Evolutionary conservation across 2,797 vertebrate genomes (phyloP).

Genomic region (Tokudaia muenninki): DNA sequence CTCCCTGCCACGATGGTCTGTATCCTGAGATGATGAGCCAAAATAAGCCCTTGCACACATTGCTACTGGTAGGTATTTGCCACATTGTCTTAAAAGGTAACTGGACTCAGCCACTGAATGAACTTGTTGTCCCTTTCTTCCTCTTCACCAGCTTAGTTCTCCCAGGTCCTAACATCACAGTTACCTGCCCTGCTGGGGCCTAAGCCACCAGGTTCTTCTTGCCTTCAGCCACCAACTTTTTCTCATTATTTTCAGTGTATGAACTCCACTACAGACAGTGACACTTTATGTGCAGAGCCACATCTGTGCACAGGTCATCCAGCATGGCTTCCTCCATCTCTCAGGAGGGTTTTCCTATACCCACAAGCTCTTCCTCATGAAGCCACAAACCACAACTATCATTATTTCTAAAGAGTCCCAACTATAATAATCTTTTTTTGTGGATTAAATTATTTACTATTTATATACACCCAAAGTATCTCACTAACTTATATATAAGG

Average conservation of each 20-base stretch:
- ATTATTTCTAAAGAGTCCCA: neutral
- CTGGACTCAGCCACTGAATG: neutral
- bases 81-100: neutral
- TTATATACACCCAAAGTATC: neutral
- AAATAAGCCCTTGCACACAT: neutral
- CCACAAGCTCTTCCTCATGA: neutral
- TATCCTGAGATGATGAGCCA: neutral
- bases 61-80: neutral
- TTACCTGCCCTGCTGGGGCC: neutral
- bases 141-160: neutral
- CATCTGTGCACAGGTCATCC: neutral
- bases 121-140: neutral
- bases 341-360: neutral
- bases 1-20: neutral
- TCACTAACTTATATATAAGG: neutral
- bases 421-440: neutral
- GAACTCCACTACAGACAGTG: neutral
- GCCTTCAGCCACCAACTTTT: neutral
- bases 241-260: neutral
- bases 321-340: neutral
- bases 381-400: neutral
- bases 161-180: neutral
- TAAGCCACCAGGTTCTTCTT: neutral
- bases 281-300: no score
- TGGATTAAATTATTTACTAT: slow-evolving; percentile 15